A percentile compares a stretch with the other conserved stretches of the same genome.
These are phyloP conservation scores for Esox niger DNA, from an alignment of 2,113 vertebrate species.

Conservation along the genomic window DNA sequence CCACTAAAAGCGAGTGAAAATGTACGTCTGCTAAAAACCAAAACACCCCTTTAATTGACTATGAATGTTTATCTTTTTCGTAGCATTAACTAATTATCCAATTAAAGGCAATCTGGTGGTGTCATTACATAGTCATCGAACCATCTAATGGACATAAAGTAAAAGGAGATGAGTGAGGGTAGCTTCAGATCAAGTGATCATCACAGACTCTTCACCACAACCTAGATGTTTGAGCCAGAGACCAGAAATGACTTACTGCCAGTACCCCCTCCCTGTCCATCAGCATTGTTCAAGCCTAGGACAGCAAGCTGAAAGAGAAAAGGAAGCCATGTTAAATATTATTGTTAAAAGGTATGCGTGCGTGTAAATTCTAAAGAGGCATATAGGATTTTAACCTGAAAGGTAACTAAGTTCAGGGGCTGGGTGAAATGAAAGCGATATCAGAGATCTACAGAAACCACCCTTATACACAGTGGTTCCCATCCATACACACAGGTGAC, in stretches of 20 bases:
- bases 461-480: too few relatives aligned
- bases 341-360: neutral
- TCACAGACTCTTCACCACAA: neutral
- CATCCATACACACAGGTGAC: too few relatives aligned
- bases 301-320: conserved; percentile 85
- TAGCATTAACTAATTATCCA: neutral
- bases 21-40: too few relatives aligned
- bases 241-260: conserved; percentile 82
- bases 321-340: neutral
- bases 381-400: too few relatives aligned
- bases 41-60: too few relatives aligned
- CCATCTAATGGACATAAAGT: neutral
- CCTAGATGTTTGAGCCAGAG: neutral
- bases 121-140: neutral
- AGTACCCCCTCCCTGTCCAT: conserved; percentile 86
- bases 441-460: too few relatives aligned
- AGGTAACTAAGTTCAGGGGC: too few relatives aligned
- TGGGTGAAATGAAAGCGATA: too few relatives aligned
- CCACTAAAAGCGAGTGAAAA: too few relatives aligned
- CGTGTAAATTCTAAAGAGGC: too few relatives aligned
- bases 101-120: neutral
- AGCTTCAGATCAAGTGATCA: neutral
- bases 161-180: neutral
- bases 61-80: too few relatives aligned
- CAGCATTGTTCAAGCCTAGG: conserved; percentile 91